phyloP scores from a whole-genome alignment of 37 sponge, comb jelly and placozoan genomes.

The Beroe forskalii region DNA sequence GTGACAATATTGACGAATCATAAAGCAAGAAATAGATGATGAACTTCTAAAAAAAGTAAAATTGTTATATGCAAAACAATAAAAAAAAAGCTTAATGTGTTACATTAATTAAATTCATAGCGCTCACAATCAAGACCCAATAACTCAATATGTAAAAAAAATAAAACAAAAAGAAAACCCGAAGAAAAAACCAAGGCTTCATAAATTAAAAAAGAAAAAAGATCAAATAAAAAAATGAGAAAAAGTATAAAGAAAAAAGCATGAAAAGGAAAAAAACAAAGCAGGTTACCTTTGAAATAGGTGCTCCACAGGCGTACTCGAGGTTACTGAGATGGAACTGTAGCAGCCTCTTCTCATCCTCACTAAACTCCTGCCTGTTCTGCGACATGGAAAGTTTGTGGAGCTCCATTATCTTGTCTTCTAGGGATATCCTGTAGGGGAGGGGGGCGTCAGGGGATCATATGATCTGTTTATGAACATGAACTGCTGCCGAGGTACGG shows the following conservation, averaged over 20 bases:
- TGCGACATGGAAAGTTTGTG: constrained; percentile 30
- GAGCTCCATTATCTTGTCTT: constrained; percentile 8
- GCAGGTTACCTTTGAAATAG: constrained; percentile 74
- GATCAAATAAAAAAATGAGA: neutral
- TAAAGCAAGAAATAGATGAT: no score
- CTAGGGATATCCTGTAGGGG: neutral
- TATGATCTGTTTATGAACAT: no score
- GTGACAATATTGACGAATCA: no score
- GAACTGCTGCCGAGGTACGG: no score
- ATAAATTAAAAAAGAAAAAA: neutral
- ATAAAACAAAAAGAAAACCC: no score
- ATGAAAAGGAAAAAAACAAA: no score
- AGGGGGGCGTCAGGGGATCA: neutral
- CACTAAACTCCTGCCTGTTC: neutral
- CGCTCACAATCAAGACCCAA: no score
- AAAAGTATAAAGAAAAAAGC: neutral
- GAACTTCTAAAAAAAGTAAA: no score
- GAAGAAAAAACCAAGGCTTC: neutral
- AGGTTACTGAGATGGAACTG: constrained; percentile 86
- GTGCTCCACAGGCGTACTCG: constrained; percentile 90
- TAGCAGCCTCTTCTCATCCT: constrained; percentile 75
- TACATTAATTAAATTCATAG: no score
- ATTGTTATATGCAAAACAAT: no score
- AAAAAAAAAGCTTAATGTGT: no score
- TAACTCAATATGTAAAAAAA: no score